Evolutionary conservation across 2,888 invertebrate species (phyloP).

Genomic region (Hemistola chrysoprasaria): DNA sequence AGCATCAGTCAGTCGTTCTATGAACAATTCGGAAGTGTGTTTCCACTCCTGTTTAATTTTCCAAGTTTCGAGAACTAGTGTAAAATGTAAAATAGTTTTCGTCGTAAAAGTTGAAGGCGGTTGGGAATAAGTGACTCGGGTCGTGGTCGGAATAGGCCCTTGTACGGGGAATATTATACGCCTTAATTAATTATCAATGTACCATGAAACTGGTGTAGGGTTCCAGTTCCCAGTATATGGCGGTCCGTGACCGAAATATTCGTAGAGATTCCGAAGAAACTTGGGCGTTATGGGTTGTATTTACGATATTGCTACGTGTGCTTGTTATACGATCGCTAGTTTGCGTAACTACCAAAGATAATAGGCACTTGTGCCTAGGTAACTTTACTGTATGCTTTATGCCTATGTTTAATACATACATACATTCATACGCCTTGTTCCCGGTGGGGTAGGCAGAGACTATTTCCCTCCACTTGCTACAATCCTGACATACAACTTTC

Average conservation of each 20-base stretch:
- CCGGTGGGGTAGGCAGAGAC: too few relatives aligned
- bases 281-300: constrained; percentile 3
- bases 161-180: constrained; percentile 33
- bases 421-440: too few relatives aligned
- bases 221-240: constrained; percentile 13
- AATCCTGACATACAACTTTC: too few relatives aligned
- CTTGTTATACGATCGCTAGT: too few relatives aligned
- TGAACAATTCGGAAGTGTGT: too few relatives aligned
- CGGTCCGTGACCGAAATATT: constrained; percentile 12
- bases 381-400: too few relatives aligned
- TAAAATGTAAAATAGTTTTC: constrained; percentile 14
- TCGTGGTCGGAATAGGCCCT: neutral
- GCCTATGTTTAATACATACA: too few relatives aligned
- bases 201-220: constrained; percentile 25
- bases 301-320: constrained; percentile 5
- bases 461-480: too few relatives aligned
- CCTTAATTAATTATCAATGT: constrained; percentile 43
- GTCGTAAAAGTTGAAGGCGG: constrained; percentile 21
- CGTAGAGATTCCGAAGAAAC: constrained; percentile 10
- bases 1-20: too few relatives aligned
- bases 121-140: constrained; percentile 37
- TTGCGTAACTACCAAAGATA: too few relatives aligned
- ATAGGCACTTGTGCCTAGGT: too few relatives aligned
- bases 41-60: too few relatives aligned
- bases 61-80: constrained; percentile 26